phyloP scores from a whole-genome alignment of 2,888 invertebrate genomes.

The Conchocele bisecta region DNA sequence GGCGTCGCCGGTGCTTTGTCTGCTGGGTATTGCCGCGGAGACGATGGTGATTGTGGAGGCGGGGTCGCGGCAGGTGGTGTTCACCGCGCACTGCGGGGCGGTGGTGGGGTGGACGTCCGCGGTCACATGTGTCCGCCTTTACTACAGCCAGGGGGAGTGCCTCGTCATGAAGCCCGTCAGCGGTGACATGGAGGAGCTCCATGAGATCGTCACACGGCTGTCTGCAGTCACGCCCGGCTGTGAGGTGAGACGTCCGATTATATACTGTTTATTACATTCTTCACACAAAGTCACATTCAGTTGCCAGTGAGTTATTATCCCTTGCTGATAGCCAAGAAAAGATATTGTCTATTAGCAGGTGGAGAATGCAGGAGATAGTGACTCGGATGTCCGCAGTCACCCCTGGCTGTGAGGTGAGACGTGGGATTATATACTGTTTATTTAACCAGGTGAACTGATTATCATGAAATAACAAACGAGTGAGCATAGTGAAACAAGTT shows the following conservation, averaged over 20 bases:
- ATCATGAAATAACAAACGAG: no score
- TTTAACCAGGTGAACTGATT: no score
- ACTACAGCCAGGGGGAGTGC: conserved; percentile 97
- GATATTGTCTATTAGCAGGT: no score
- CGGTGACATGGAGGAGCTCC: conserved; percentile 85
- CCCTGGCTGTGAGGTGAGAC: conserved; percentile 84
- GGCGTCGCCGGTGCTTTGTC: conserved; percentile 87
- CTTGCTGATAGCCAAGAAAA: no score
- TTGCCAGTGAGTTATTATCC: no score
- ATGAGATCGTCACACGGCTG: conserved; percentile 91
- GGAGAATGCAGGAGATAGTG: conserved; percentile 90
- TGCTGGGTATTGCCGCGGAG: conserved; percentile 93
- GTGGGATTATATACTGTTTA: no score
- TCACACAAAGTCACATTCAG: no score
- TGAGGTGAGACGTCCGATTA: conserved; percentile 81
- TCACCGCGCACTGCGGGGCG: conserved; percentile 92
- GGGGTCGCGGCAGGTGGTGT: conserved; percentile 90
- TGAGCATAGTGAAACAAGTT: no score
- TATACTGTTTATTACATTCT: no score
- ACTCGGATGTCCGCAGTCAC: conserved; percentile 92
- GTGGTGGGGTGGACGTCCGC: conserved; percentile 90
- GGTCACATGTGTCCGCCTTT: no score
- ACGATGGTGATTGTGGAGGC: conserved; percentile 94
- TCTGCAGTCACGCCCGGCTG: conserved; percentile 89
- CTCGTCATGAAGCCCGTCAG: conserved; percentile 91